These are phyloP conservation scores for Leucoma salicis DNA, from an alignment of 2,888 invertebrate species.

Conservation along the genomic window DNA sequence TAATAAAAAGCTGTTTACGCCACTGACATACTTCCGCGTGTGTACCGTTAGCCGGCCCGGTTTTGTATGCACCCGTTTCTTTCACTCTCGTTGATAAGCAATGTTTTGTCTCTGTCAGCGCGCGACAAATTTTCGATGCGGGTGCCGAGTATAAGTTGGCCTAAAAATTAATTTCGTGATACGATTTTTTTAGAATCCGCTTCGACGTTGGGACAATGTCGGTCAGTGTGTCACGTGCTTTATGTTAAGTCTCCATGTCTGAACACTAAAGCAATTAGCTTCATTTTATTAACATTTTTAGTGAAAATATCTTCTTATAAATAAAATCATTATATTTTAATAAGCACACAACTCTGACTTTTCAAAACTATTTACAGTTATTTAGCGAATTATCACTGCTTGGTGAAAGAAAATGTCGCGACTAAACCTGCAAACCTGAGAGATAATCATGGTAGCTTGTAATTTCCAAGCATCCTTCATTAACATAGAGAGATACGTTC, in stretches of 20 bases:
- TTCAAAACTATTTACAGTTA: too few species aligned
- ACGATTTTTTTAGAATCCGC: constrained; percentile 63
- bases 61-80: constrained; percentile 66
- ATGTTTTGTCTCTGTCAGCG: constrained; percentile 59
- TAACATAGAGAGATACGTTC: too few species aligned
- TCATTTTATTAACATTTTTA: constrained; percentile 9
- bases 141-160: constrained; percentile 75
- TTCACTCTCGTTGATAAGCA: constrained; percentile 69
- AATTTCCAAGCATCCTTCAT: too few species aligned
- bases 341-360: too few species aligned
- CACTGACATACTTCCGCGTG: constrained; percentile 80
- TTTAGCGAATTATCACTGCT: too few species aligned
- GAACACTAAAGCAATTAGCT: constrained; percentile 16
- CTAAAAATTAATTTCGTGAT: constrained; percentile 78
- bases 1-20: constrained; percentile 60
- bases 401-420: too few species aligned
- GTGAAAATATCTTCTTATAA: constrained; percentile 1
- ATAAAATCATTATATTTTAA: neutral
- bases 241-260: constrained; percentile 32
- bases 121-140: constrained; percentile 80
- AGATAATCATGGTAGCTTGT: too few species aligned
- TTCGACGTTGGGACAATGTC: constrained; percentile 41
- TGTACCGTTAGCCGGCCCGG: constrained; percentile 79
- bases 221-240: constrained; percentile 60
- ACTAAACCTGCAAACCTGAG: too few species aligned